These are phyloP conservation scores for Paguma larvata DNA, from an alignment of 2,797 vertebrate species.

Conservation along the genomic window DNA sequence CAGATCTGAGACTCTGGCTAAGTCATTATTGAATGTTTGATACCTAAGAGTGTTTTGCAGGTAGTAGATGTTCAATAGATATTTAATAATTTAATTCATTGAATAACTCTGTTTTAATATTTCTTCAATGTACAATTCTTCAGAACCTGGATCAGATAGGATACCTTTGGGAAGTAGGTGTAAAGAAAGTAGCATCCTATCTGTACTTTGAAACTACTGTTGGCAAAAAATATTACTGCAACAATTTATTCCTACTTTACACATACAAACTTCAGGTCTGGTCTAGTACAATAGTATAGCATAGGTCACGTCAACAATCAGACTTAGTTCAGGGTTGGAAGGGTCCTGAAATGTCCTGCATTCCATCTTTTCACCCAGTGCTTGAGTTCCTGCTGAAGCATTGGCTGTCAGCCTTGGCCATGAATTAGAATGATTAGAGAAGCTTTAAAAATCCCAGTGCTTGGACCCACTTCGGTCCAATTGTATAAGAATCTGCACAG, in stretches of 20 bases:
- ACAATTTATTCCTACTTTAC: neutral
- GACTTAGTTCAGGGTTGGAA: neutral
- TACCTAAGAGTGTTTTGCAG: neutral
- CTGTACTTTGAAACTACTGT: slow-evolving; percentile 27
- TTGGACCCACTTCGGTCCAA: neutral
- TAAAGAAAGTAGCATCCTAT: neutral
- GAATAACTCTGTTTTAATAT: slow-evolving; percentile 30
- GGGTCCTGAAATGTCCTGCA: neutral
- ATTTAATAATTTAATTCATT: neutral
- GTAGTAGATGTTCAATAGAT: neutral
- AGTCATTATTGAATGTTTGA: slow-evolving; percentile 7
- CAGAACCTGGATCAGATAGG: neutral
- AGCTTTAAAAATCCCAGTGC: neutral
- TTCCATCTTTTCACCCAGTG: neutral
- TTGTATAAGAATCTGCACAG: neutral
- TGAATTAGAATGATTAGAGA: neutral
- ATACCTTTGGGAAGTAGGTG: neutral
- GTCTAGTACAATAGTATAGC: neutral
- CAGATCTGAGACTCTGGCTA: neutral
- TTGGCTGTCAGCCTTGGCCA: neutral
- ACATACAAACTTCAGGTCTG: neutral
- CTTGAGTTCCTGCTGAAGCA: neutral
- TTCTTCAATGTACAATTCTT: neutral
- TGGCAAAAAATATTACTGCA: neutral
- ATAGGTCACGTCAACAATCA: neutral